phyloP scores from a whole-genome alignment of 2,888 invertebrate species.

The Drosophila algonquin region DNA sequence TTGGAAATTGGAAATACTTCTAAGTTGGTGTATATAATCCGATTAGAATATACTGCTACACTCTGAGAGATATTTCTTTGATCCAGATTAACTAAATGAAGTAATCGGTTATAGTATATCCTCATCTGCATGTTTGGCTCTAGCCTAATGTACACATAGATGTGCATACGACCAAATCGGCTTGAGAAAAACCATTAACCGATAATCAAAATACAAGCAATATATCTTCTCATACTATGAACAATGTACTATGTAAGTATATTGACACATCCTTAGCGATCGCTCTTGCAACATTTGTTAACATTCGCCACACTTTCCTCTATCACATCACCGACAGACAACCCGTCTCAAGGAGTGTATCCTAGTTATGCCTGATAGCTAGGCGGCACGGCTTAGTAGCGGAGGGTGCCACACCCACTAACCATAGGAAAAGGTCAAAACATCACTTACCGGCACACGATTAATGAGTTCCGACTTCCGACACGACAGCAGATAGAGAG shows the following conservation, averaged over 20 bases:
- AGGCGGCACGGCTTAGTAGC: slow-evolving; percentile 53
- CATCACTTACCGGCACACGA: slow-evolving; percentile 63
- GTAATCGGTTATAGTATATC: too few relatives aligned
- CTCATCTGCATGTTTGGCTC: background rate
- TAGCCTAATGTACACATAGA: background rate
- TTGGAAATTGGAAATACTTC: too few relatives aligned
- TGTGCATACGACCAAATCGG: too few relatives aligned
- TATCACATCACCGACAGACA: background rate
- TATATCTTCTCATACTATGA: background rate
- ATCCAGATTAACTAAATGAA: too few relatives aligned
- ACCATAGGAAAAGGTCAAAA: slow-evolving; percentile 65
- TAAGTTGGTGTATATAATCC: too few relatives aligned
- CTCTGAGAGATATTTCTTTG: too few relatives aligned
- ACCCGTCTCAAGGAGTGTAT: background rate
- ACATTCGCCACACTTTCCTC: slow-evolving; percentile 36
- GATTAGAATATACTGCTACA: too few relatives aligned
- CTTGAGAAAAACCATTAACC: too few relatives aligned
- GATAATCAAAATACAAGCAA: background rate
- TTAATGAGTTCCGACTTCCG: slow-evolving; percentile 81
- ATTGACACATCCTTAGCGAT: background rate
- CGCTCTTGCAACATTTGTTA: slow-evolving; percentile 17
- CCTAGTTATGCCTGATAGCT: slow-evolving; percentile 39
- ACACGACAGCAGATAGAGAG: slow-evolving; percentile 31
- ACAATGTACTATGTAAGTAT: too few relatives aligned
- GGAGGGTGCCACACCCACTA: slow-evolving; percentile 60